Evolutionary conservation across 2,888 invertebrate genomes (phyloP), one percentile per base, ranked within the genome.

Genomic region (Callyntrura guangdongensis): DNA sequence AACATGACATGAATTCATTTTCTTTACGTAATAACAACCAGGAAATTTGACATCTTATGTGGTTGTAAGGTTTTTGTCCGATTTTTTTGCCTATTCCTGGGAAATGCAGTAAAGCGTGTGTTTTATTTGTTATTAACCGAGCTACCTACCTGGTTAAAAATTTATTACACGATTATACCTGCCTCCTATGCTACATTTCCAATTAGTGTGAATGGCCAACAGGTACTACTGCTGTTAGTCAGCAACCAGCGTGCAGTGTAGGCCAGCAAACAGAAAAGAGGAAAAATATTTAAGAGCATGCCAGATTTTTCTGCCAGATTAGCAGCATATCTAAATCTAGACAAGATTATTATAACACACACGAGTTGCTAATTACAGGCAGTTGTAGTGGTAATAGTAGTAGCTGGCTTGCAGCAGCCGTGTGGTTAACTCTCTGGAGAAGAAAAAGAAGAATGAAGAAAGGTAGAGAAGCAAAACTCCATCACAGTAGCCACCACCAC

Each of bases 341-440:
- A 77, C 86, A 77, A 86, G 77, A 86, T 86, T 86, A 86, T 74
- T 86, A 77, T 72, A 72, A 86, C 86, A 86, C 86, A 86, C 85
- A 86, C 85, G 45, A 77, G 77, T 86, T 74, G 86, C 86, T 86
- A 86, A 86, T 86, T 86, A 86, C 86, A 86, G 86, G 86, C 77
- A 72, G 85, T 64, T 14, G 56, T 56, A 49, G 49, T 9, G 17
- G 49, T 3, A 45, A 45, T 9, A n/a, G 20, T 20, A 36, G 36
- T 36, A 36, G 36, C 36, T 36, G 6, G 36, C n/a, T 20, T 0
- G 72, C 20, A 74, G 22, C 49, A 49, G 14, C n/a, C 12, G 27
- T 14, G 36, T 2, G 36, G 36, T 36, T 4, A 36, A 2, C 36
- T 36, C 6, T 36, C 36, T 36, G 36, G 36, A 36, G 36, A 36